Evolutionary conservation across 2,797 vertebrate species (phyloP), one percentile per base, ranked within the genome.

Genomic region (Coendou prehensilis): DNA sequence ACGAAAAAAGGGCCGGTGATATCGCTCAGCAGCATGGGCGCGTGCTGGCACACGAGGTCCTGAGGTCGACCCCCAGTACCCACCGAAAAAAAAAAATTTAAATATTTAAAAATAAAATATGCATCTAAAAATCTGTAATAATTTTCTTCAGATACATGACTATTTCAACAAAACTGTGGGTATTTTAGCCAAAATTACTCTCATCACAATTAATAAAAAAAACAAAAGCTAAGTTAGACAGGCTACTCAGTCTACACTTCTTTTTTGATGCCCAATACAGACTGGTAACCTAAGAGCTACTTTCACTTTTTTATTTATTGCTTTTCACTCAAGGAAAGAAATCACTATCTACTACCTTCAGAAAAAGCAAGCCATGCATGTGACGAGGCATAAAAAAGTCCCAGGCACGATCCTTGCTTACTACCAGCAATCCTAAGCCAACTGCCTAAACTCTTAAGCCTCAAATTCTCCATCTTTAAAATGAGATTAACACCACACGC

Each of bases 401-500:
- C 28, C 57, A 67, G 64, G 67, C 37, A 33, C 13, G 54, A 73
- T 23, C 15, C 52, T 71, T 94, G 14, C 56, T 75, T 64, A 17
- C 26, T 63, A 80, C 30, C 67, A 33, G 37, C 8, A 20, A 78
- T 86, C 50, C 67, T 52, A 50, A 78, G 17, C 45, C 67, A 94
- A 73, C 63, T 18, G 87, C 28, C 30, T 79, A 92, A 84, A 56
- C 83, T 73, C 41, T 26, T 17, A 86, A 78, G 33, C 30, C 45
- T 67, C 61, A 52, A 89, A 87, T 83, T 73, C 67, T 86, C 69
- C 88, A 95, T 33, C 50, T 78, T 50, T 57, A 54, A 88, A 91
- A 88, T 56, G 10, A 97, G 56, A 96, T 52, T 20, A 94, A 87
- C 41, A 95, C 26, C 81, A 91, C 37, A 84, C 52, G 64, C 37